A percentile compares a stretch with the other conserved stretches of the same genome.
Evolutionary conservation across 37 sponge, comb jelly and placozoan genomes (phyloP).

Genomic region (Tethya wilhelma): DNA sequence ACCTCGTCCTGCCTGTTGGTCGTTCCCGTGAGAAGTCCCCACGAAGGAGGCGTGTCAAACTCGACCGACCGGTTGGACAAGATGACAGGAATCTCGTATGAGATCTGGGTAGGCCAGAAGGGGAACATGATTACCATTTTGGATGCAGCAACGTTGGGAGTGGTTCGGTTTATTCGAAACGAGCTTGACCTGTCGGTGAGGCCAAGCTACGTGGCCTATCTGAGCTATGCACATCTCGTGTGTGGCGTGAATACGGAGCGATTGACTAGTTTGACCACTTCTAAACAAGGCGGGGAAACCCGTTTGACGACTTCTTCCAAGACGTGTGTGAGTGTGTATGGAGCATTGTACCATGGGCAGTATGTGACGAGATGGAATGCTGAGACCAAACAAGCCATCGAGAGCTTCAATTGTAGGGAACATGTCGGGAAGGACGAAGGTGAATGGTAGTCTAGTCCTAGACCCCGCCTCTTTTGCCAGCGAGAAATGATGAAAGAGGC

Average conservation of each 20-base stretch:
- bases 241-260: conserved; percentile 17
- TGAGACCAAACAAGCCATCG: conserved; percentile 6
- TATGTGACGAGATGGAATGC: conserved; percentile 64
- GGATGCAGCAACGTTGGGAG: conserved; percentile 31
- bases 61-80: background rate
- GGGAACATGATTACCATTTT: conserved; percentile 45
- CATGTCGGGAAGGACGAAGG: conserved; percentile 19
- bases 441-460: too few species aligned
- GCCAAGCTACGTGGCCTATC: conserved; percentile 55
- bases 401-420: conserved; percentile 32
- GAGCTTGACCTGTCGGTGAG: conserved; percentile 31
- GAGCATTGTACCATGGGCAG: conserved; percentile 66
- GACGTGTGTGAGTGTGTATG: conserved; percentile 49
- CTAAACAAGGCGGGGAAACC: background rate
- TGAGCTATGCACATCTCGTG: conserved; percentile 48
- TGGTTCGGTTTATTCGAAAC: conserved; percentile 37
- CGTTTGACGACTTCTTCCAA: background rate
- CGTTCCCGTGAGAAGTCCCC: conserved; percentile 1
- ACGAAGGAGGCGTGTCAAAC: background rate
- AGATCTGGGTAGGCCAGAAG: conserved; percentile 84
- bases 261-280: background rate
- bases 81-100: background rate
- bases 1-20: conserved; percentile 23
- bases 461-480: too few species aligned
- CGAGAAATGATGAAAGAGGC: too few species aligned